Evolutionary conservation across 2,113 vertebrate genomes (phyloP).

Genomic region (Lophura nycthemera): DNA sequence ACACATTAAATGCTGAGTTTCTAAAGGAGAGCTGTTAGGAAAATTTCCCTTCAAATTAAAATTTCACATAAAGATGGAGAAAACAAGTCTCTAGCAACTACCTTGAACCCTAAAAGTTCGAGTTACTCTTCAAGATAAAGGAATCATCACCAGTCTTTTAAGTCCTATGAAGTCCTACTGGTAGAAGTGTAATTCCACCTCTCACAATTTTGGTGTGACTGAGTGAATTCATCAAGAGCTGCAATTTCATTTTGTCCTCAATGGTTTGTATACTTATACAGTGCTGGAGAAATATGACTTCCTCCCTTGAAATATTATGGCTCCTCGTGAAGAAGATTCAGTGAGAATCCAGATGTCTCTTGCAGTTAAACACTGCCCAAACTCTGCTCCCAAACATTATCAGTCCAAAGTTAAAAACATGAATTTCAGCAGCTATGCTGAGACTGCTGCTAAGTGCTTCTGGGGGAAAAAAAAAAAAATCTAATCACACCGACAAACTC

Average conservation of each 20-base stretch:
- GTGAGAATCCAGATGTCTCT: not conserved
- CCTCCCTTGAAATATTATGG: not conserved
- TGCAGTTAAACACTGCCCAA: not conserved
- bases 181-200: constrained; percentile 18
- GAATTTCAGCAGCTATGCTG: not conserved
- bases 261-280: not conserved
- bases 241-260: constrained; percentile 13
- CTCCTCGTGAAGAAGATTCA: not conserved
- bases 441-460: constrained; percentile 9
- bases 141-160: constrained; percentile 31
- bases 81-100: constrained; percentile 34
- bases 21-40: not conserved
- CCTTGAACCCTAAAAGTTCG: constrained; percentile 43
- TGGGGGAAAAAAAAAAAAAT: not conserved
- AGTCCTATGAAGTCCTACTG: not conserved
- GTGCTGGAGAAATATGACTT: not conserved
- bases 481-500: not conserved
- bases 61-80: constrained; percentile 22
- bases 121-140: constrained; percentile 33
- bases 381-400: not conserved
- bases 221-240: constrained; percentile 9
- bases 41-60: constrained; percentile 41
- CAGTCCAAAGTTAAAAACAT: not conserved
- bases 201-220: not conserved
- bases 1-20: not conserved